Evolutionary conservation across 2,113 vertebrate genomes (phyloP), one percentile per base, ranked within the genome.

Genomic region (Fukomys damarensis): DNA sequence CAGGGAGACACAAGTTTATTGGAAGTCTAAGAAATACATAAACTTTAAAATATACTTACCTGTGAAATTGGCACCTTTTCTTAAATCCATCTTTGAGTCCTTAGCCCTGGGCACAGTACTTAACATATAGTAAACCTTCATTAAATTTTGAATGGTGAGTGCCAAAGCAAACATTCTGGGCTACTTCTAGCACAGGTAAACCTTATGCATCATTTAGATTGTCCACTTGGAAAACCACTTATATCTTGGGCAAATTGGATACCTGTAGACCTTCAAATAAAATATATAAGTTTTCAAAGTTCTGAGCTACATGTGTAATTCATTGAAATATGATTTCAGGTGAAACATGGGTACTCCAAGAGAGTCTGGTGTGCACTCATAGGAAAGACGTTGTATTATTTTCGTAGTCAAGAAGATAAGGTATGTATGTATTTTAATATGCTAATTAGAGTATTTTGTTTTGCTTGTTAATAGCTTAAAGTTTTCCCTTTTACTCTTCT

Each of bases 331-430:
- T 97, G 84, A 97, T 99, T 98, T 95, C 98, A 99, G 99, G 99
- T 99, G 83, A 99, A 99, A 96, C 99, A 99, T 88, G 99, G 99
- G 86, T 99, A 99, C 97, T 99, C 99, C 41, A 99, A 99, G 97
- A 98, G 99, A 95, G 99, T 99, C 96, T 99, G 99, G 99, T 99
- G 99, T 92, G 99, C 98, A 11, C 98, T 99, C 41, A 98, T 99
- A 58, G 99, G 99, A 66, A 99, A 99, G 98, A 99, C 98, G 2
- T 96, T 99, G 22, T 99, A 99, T 98, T 99, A 99, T 97, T 99
- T 99, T 97, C 99, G 99, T 93, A 99, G 99, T 98, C 99, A 99
- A 97, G 99, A 99, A 93, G 99, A 99, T 96, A 99, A 99, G 99
- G 99, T 99, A 98, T 74, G 98, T 97, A 94, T 94, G 13, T 86